These are phyloP conservation scores for Zonitis immaculata DNA, from an alignment of 2,888 invertebrate species.

Conservation along the genomic window DNA sequence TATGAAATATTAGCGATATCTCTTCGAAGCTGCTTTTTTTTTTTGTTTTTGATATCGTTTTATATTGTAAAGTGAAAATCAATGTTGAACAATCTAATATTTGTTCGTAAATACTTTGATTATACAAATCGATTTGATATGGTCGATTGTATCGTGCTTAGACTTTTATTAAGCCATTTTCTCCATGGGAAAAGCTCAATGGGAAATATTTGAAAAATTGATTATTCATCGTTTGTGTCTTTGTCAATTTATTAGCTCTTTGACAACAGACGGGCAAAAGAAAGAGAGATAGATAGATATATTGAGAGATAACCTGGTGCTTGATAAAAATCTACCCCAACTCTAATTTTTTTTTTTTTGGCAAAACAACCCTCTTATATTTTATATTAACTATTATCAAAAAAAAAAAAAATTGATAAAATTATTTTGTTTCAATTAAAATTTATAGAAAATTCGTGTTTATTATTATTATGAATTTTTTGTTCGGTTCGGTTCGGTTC, in stretches of 20 bases:
- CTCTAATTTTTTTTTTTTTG: too few relatives aligned
- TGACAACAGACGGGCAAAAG: too few relatives aligned
- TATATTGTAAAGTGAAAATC: conserved; percentile 7
- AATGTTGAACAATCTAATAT: conserved; percentile 2
- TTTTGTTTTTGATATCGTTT: conserved; percentile 18
- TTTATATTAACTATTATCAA: too few relatives aligned
- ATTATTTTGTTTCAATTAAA: too few relatives aligned
- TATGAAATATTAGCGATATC: conserved; percentile 25
- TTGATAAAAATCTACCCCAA: too few relatives aligned
- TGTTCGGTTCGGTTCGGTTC: too few relatives aligned
- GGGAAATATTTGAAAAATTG: conserved; percentile 44
- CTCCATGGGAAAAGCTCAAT: conserved; percentile 38
- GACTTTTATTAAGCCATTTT: conserved; percentile 45
- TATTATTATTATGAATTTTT: too few relatives aligned
- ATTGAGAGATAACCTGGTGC: too few relatives aligned
- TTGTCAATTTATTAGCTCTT: conserved; percentile 38
- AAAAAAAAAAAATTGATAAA: too few relatives aligned
- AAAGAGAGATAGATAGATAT: too few relatives aligned
- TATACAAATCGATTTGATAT: conserved; percentile 8
- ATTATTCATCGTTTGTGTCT: conserved; percentile 42
- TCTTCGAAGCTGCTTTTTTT: conserved; percentile 18
- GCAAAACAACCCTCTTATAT: too few relatives aligned
- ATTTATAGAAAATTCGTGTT: too few relatives aligned
- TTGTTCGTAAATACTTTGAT: conserved; percentile 10
- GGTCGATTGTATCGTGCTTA: conserved; percentile 38